Conservation (phyloP, 2,888 invertebrate genomes). For the Drosophila sordidula region DNA sequence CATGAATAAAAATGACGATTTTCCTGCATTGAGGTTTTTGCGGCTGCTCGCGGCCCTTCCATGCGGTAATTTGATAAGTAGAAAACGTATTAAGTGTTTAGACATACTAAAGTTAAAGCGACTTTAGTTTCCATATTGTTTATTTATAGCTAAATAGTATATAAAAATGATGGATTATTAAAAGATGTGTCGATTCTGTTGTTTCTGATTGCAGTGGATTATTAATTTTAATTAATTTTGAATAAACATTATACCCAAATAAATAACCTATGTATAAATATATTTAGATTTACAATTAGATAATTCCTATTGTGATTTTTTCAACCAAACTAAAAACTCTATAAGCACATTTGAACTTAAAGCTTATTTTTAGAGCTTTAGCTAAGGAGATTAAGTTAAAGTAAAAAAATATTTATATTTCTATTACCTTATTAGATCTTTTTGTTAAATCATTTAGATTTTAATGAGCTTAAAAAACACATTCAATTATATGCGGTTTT, state of each 20-base stretch:
- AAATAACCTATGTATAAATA: too few species aligned
- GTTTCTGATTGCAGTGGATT: too few species aligned
- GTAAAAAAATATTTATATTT: too few species aligned
- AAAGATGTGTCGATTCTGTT: too few species aligned
- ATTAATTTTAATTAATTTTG: too few species aligned
- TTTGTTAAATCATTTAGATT: too few species aligned
- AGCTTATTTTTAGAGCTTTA: neutral
- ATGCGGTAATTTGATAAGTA: conserved; percentile 56
- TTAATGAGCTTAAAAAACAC: too few species aligned
- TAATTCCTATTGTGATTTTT: neutral
- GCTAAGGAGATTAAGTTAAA: too few species aligned
- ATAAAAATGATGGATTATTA: neutral
- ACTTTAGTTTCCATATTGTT: neutral
- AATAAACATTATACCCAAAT: too few species aligned
- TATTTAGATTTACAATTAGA: too few species aligned
- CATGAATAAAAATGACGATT: conserved; percentile 34
- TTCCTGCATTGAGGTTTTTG: conserved; percentile 32
- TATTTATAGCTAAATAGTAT: neutral
- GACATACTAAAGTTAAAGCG: neutral
- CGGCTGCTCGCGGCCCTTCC: conserved; percentile 6
- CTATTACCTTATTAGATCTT: too few species aligned
- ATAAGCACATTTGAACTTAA: neutral
- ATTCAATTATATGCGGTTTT: too few species aligned
- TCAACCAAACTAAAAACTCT: neutral
- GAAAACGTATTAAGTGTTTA: conserved; percentile 39